Percentiles rank a stretch among this genome's conserved stretches.
These are phyloP conservation scores for Patella pellucida DNA, from an alignment of 2,888 invertebrate species.

Conservation along the genomic window DNA sequence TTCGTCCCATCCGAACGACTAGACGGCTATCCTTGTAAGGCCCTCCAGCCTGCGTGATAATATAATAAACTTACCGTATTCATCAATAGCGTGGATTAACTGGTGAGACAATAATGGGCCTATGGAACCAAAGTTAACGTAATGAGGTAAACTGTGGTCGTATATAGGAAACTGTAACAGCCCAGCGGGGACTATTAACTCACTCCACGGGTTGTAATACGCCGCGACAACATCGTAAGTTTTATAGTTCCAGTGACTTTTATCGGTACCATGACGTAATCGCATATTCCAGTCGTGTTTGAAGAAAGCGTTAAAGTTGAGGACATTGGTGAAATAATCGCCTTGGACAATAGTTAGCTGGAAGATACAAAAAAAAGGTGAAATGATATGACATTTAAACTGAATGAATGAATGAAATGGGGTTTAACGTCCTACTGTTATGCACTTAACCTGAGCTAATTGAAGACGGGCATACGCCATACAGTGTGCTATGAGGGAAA, in stretches of 20 bases:
- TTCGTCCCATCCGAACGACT: too few relatives aligned
- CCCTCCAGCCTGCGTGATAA: too few relatives aligned
- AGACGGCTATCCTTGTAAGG: too few relatives aligned
- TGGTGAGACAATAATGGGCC: conserved; percentile 56
- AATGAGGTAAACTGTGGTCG: conserved; percentile 53
- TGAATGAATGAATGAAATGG: too few relatives aligned
- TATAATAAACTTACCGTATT: conserved; percentile 50
- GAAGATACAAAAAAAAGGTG: conserved; percentile 16
- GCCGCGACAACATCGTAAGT: conserved; percentile 48
- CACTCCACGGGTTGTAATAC: conserved; percentile 59
- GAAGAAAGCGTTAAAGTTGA: conserved; percentile 72
- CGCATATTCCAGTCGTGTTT: conserved; percentile 58
- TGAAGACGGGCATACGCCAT: too few relatives aligned
- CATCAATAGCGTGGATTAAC: conserved; percentile 56
- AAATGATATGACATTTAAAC: conserved; percentile 4
- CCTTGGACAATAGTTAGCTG: conserved; percentile 74
- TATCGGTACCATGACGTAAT: conserved; percentile 41
- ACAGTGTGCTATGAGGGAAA: too few relatives aligned
- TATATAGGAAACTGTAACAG: conserved; percentile 64
- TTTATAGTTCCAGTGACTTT: conserved; percentile 44
- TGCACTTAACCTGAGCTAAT: too few relatives aligned
- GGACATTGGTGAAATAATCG: conserved; percentile 75
- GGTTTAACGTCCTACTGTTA: too few relatives aligned
- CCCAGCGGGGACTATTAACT: conserved; percentile 62
- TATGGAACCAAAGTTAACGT: conserved; percentile 62